Evolutionary conservation across 1,140 invertebrate genomes (phyloP), one percentile per base, ranked within the genome.

Genomic region (Drosophila ogumai): DNA sequence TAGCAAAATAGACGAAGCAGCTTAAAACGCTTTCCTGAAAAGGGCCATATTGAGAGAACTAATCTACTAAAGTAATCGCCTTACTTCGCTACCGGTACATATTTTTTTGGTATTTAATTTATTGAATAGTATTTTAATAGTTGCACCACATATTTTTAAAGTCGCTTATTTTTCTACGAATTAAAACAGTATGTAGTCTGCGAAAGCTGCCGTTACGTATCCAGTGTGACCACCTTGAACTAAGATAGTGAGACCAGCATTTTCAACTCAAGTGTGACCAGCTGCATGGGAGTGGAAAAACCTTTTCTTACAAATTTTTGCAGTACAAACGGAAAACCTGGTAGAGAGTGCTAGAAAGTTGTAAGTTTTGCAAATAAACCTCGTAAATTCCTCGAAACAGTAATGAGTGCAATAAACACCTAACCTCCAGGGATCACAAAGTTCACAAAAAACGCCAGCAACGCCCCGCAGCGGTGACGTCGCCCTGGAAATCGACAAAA

Each of bases 401-500:
- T 28, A 38, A 65, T 31, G 50, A 50, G 25, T 32, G 31, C n/a
- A 22, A 52, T 3, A 25, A 41, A 41, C 49, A 12, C 4, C 8
- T 3, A 9, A 4, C 13, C 7, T n/a, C 13, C 17, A 19, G 46
- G 31, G 17, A n/a, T 25, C 47, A 25, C 19, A 22, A 38, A 41
- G 6, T n/a, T 38, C 7, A 13, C 15, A 4, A 41, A 58, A 58
- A 72, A n/a, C 34, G n/a, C 5, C 47, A 68, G 50, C 50, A 78
- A 75, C 69, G 57, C 49, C 49, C 22, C 17, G 6, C 34, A 72
- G 9, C 55, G 52, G 66, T 72, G 69, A 73, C 52, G 66, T 72
- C 67, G 43, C 44, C 66, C 47, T 65, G 47, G 50, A 73, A 85
- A 81, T 74, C 59, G 28, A 78, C 36, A 75, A 85, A 85, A 85